A percentile compares a stretch with the other conserved stretches of the same genome.
Evolutionary conservation across 2,888 invertebrate species (phyloP).

Genomic region (Erynnis tages): DNA sequence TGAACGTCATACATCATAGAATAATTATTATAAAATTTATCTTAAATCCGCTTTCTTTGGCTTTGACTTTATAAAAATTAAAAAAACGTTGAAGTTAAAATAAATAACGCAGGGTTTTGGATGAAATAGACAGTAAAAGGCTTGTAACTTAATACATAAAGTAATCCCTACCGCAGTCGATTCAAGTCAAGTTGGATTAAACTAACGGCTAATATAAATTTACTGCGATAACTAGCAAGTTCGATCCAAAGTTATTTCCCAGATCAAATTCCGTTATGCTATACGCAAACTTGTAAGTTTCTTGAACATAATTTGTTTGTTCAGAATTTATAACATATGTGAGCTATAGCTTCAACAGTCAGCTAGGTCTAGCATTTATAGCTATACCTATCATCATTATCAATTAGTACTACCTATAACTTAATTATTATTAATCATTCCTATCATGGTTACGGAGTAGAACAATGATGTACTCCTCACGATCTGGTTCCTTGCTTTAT

Average conservation of each 20-base stretch:
- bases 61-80: too few species aligned
- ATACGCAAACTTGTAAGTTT: conserved; percentile 18
- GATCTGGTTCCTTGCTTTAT: conserved; percentile 57
- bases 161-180: conserved; percentile 7
- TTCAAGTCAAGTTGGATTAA: conserved; percentile 10
- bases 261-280: conserved; percentile 21
- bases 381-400: conserved; percentile 8
- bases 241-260: conserved; percentile 13
- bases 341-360: conserved; percentile 15
- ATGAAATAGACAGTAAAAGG: conserved; percentile 6
- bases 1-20: too few species aligned
- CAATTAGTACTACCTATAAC: conserved; percentile 5
- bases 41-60: too few species aligned
- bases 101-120: background rate
- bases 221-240: conserved; percentile 15
- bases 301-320: conserved; percentile 31
- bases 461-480: conserved; percentile 58
- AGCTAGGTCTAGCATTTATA: background rate
- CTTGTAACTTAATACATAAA: background rate
- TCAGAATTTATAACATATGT: conserved; percentile 28
- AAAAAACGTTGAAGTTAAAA: too few species aligned
- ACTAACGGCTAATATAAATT: conserved; percentile 20
- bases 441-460: conserved; percentile 42
- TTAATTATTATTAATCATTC: conserved; percentile 52
- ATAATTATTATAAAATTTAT: too few species aligned